Base-by-base conservation (phyloP, 1,140 invertebrate genomes). In the Lepidurus couesii region DNA sequence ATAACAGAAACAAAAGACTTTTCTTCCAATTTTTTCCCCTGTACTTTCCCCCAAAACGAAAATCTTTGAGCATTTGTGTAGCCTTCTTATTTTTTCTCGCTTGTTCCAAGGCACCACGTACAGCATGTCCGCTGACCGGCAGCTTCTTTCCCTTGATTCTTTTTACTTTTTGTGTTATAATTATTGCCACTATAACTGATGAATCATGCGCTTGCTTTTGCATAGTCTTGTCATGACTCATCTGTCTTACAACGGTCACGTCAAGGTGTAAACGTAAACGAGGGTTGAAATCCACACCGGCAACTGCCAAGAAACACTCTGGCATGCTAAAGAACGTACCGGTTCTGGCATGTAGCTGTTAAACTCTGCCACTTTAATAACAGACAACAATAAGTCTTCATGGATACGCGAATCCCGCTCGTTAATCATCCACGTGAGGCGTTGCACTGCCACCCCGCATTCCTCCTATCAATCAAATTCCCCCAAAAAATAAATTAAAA, bases 321-420 rank as follows among this genome's bases (percentile, higher is more conserved):
- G n/a, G 44, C 44, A 47, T 65, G 53, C 53, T 21, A 65, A 24
- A 2, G 76, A 77, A 34, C 77, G 78, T 13, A 74, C 73, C 1
- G 78, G 78, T 26, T 83, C 81, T 1, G 86, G 85, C 73, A 86
- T 80, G 34, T 91, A 88, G 44, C 93, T 91, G 84, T 94, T 92
- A 24, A 95, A 92, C 87, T 95, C 92, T n/a, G 93, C 93, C 87
- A 95, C 93, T 87, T 95, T 95, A 85, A 95, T 93, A 84, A 95
- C 93, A 80, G 93, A 95, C 10, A 96, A 88, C 13, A 95, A 87
- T 45, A 93, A 89, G 85, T 95, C 92, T 26, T 92, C 93, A 81
- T 93, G 91, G 77, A 95, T 91, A 82, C 94, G 92, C 73, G 92
- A 90, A 83, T 94, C 90, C 82, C 92, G 91, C 44, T 90, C 90